phyloP scores from a whole-genome alignment of 1,140 invertebrate species.

The Odontomachus brunneus region DNA sequence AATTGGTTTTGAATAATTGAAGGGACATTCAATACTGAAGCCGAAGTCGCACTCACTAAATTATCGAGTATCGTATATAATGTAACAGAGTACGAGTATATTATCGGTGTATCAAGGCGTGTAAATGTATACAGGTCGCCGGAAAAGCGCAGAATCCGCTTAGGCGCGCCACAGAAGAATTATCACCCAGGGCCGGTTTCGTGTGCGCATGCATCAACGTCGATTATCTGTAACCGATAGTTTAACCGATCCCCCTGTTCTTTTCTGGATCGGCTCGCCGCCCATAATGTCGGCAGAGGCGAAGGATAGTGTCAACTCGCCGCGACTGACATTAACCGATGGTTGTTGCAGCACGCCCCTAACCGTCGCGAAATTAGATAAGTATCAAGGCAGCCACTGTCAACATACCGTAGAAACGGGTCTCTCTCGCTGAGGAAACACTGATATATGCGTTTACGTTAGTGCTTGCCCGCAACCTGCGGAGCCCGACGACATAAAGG shows the following conservation, averaged over 20 bases:
- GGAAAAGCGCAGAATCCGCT: not conserved
- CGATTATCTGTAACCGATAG: conserved; percentile 6
- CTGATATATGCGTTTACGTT: conserved; percentile 16
- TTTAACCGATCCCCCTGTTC: not conserved
- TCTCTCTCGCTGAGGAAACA: conserved; percentile 29
- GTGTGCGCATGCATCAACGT: not conserved
- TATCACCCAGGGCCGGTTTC: not conserved
- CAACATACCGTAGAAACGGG: conserved; percentile 29
- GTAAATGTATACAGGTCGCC: not conserved
- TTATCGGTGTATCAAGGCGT: too few species aligned
- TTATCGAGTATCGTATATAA: too few species aligned
- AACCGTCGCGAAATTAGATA: conserved; percentile 45
- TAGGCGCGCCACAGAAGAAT: not conserved
- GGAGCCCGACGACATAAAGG: not conserved
- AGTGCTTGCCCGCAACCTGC: not conserved
- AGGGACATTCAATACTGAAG: too few species aligned
- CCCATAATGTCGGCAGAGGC: not conserved
- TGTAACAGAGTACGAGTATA: too few species aligned
- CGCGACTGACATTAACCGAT: conserved; percentile 36
- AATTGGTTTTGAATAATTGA: too few species aligned
- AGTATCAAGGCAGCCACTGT: conserved; percentile 45
- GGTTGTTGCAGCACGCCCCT: not conserved
- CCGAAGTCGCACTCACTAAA: too few species aligned
- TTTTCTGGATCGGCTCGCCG: not conserved
- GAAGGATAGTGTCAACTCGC: conserved; percentile 32